These are phyloP conservation scores for Deladenus siricidicola DNA, from an alignment of 2,888 invertebrate genomes.

Conservation along the genomic window DNA sequence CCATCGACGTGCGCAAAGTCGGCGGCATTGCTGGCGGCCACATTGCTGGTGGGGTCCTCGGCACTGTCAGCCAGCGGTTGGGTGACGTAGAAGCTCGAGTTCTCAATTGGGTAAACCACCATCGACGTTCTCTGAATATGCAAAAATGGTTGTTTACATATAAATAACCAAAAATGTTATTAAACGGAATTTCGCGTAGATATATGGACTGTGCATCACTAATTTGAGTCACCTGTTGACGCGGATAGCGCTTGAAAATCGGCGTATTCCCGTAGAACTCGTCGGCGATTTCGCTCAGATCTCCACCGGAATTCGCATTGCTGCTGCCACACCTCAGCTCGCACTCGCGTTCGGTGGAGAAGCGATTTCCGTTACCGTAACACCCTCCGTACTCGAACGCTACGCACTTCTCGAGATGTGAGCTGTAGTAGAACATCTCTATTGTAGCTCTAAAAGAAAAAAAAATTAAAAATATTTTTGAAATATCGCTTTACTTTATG, in stretches of 20 bases:
- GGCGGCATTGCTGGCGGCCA: not conserved
- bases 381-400: conserved; percentile 44
- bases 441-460: conserved; percentile 8
- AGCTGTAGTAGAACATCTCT: conserved; percentile 25
- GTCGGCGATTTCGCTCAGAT: too few relatives aligned
- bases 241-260: not conserved
- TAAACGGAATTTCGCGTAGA: too few relatives aligned
- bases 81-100: not conserved
- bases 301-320: too few relatives aligned
- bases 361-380: conserved; percentile 42
- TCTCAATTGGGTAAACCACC: not conserved
- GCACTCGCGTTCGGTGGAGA: conserved; percentile 32
- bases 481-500: too few relatives aligned
- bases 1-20: not conserved
- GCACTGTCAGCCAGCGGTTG: conserved; percentile 1
- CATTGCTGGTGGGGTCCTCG: not conserved
- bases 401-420: conserved; percentile 22
- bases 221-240: not conserved
- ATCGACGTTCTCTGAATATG: not conserved
- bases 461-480: not conserved
- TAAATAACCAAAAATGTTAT: not conserved
- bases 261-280: not conserved
- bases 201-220: not conserved
- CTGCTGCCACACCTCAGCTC: conserved; percentile 30
- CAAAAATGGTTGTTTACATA: conserved; percentile 11